These are phyloP conservation scores for Petroica traversi DNA, from an alignment of 2,113 vertebrate genomes.

Conservation along the genomic window DNA sequence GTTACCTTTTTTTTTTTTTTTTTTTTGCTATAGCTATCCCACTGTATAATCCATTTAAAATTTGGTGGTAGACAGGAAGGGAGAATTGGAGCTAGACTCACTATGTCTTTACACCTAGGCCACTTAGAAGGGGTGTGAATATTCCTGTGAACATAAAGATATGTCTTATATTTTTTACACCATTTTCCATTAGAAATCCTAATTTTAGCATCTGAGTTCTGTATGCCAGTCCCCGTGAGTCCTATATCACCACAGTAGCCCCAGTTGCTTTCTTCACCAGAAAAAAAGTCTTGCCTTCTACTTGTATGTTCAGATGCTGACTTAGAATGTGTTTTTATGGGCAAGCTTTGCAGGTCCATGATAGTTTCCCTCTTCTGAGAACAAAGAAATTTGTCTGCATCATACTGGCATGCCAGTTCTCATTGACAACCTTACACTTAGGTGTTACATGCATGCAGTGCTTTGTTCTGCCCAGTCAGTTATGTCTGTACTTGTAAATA, in stretches of 20 bases:
- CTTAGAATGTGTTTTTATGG: background rate
- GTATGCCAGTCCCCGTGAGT: background rate
- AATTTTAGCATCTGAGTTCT: background rate
- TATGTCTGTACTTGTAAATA: background rate
- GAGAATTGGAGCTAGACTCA: background rate
- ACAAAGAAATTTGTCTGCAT: background rate
- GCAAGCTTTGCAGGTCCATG: background rate
- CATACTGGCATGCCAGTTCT: background rate
- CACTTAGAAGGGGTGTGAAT: fast-evolving
- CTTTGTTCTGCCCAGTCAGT: background rate
- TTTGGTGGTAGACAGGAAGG: background rate
- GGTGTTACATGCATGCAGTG: background rate
- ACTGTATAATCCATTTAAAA: background rate
- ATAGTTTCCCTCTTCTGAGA: background rate
- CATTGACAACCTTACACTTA: background rate
- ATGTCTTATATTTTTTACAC: background rate
- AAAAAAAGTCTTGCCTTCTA: background rate
- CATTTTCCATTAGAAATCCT: background rate
- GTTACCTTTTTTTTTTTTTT: background rate
- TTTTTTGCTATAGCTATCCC: background rate
- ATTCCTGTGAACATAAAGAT: background rate
- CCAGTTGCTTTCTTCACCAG: background rate
- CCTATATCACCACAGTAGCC: background rate
- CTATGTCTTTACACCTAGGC: background rate
- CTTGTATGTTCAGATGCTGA: background rate